A percentile compares a stretch with the other conserved stretches of the same genome.
These are phyloP conservation scores for Limnodromus scolopaceus DNA, from an alignment of 2,797 vertebrate species.

Conservation along the genomic window DNA sequence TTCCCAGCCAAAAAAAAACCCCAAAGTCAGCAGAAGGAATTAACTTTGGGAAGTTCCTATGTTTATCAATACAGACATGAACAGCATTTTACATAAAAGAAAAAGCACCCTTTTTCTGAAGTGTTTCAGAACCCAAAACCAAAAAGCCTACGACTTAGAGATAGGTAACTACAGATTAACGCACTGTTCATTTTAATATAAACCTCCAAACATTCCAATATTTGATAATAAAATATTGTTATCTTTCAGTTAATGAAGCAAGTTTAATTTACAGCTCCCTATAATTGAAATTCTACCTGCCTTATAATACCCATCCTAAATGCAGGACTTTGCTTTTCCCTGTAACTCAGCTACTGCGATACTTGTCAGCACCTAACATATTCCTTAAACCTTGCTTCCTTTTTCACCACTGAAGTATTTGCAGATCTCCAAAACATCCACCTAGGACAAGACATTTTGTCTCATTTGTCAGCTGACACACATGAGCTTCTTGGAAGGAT, in stretches of 20 bases:
- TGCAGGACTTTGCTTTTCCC: not conserved
- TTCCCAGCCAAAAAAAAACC: not conserved
- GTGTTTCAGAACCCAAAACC: not conserved
- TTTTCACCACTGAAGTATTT: not conserved
- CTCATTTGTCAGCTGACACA: not conserved
- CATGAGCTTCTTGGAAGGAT: not conserved
- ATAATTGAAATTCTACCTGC: not conserved
- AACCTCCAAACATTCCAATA: not conserved
- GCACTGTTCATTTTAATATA: not conserved
- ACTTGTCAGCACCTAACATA: not conserved
- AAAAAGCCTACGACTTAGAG: not conserved
- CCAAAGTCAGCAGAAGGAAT: not conserved
- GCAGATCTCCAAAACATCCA: not conserved
- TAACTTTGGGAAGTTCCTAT: not conserved
- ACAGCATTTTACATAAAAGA: not conserved
- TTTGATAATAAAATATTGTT: not conserved
- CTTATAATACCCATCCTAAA: not conserved
- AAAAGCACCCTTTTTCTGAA: not conserved
- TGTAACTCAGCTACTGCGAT: not conserved
- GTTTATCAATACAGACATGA: not conserved
- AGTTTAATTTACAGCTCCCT: not conserved
- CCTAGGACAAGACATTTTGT: not conserved
- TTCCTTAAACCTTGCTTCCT: not conserved
- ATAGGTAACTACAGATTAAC: not conserved
- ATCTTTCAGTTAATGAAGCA: not conserved